These are phyloP conservation scores for Drosophila sp. DNA, from an alignment of 1,140 invertebrate genomes.

Conservation along the genomic window DNA sequence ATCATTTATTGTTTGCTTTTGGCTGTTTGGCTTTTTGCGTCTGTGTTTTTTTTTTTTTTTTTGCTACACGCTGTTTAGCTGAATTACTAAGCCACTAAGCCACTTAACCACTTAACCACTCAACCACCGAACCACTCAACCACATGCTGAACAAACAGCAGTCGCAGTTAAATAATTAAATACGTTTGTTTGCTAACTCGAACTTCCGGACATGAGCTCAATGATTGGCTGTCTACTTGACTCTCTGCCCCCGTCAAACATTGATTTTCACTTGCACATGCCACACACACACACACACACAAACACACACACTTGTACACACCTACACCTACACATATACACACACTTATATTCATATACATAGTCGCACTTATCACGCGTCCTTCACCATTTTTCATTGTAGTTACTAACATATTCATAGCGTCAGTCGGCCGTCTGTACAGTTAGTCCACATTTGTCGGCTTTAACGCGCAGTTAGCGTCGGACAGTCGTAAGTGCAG, in stretches of 20 bases:
- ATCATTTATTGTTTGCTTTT: slow-evolving; percentile 10
- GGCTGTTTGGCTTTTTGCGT: slow-evolving; percentile 1
- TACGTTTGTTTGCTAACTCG: slow-evolving; percentile 72
- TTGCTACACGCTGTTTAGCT: slow-evolving; percentile 5
- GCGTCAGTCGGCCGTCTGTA: not conserved
- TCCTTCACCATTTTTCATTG: slow-evolving; percentile 27
- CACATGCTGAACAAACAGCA: slow-evolving; percentile 24
- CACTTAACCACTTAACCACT: not conserved
- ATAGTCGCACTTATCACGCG: slow-evolving; percentile 16
- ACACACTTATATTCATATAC: not conserved
- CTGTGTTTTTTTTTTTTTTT: slow-evolving; percentile 29
- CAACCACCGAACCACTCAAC: not conserved
- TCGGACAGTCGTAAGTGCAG: slow-evolving; percentile 9
- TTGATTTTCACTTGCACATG: slow-evolving; percentile 72
- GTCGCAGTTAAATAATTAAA: slow-evolving; percentile 68
- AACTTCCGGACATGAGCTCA: slow-evolving; percentile 45
- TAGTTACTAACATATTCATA: slow-evolving; percentile 30
- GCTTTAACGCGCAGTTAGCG: slow-evolving; percentile 28
- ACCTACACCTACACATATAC: slow-evolving; percentile 4
- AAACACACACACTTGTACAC: not conserved
- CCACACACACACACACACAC: slow-evolving; percentile 26
- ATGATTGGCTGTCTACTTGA: slow-evolving; percentile 50
- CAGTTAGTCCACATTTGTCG: slow-evolving; percentile 45
- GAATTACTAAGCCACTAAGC: not conserved
- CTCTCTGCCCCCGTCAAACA: slow-evolving; percentile 53